Evolutionary conservation across 2,113 vertebrate species (phyloP).

Genomic region (Colossoma macropomum): DNA sequence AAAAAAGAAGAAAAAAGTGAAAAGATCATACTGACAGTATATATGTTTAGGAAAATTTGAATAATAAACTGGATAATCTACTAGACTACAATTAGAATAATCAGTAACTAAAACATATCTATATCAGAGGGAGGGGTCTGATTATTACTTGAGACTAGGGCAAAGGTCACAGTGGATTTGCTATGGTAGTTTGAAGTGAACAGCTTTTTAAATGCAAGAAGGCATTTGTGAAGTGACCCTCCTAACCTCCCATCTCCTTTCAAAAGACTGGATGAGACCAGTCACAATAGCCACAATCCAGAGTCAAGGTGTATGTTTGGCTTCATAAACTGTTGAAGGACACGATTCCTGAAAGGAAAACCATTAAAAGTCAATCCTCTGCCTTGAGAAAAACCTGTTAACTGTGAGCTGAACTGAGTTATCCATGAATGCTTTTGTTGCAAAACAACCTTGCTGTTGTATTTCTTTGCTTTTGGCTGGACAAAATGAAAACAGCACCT

Average conservation of each 20-base stretch:
- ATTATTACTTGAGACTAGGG: not conserved
- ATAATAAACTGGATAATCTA: too few relatives aligned
- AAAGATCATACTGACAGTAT: too few relatives aligned
- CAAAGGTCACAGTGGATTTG: not conserved
- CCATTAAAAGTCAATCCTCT: conserved; percentile 3
- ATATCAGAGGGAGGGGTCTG: not conserved
- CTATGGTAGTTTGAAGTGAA: not conserved
- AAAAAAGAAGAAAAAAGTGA: too few relatives aligned
- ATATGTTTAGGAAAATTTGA: too few relatives aligned
- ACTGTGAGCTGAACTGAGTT: not conserved
- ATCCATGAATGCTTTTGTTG: not conserved
- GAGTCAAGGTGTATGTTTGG: not conserved
- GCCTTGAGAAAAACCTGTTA: not conserved
- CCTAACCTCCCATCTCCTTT: not conserved
- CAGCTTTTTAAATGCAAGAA: not conserved
- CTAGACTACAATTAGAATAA: too few relatives aligned
- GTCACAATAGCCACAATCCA: not conserved
- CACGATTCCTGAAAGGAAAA: not conserved
- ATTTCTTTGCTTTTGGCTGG: not conserved
- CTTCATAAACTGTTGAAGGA: not conserved
- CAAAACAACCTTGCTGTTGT: not conserved
- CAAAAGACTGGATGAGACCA: not conserved
- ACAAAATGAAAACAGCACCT: not conserved
- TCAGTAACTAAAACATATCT: too few relatives aligned
- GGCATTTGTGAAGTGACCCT: not conserved